Conservation (phyloP, 2,888 invertebrate species). For the Eupithecia centaureata region DNA sequence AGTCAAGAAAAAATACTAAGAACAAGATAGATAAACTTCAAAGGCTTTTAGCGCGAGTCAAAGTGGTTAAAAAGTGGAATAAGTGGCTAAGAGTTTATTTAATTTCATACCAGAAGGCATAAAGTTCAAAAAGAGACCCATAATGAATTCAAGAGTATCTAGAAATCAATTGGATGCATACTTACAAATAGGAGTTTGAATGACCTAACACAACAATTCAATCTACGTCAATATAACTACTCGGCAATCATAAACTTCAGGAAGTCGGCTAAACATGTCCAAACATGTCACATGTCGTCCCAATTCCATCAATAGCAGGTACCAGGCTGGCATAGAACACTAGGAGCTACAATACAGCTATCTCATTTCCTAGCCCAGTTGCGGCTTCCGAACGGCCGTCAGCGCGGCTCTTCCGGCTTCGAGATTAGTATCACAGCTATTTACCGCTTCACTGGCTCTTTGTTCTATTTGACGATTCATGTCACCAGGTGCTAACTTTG, state of each 20-base stretch:
- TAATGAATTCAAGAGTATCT: neutral
- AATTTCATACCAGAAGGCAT: neutral
- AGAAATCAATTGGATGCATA: too few species aligned
- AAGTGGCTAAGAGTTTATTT: neutral
- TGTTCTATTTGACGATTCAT: slow-evolving; percentile 72
- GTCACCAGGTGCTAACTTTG: slow-evolving; percentile 32
- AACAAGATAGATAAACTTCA: slow-evolving; percentile 37
- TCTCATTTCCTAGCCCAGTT: slow-evolving; percentile 84
- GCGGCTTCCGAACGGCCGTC: slow-evolving; percentile 79
- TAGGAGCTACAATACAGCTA: slow-evolving; percentile 72
- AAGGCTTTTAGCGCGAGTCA: slow-evolving; percentile 7
- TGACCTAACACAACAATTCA: slow-evolving; percentile 32
- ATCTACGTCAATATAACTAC: slow-evolving; percentile 50
- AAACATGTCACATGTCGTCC: slow-evolving; percentile 48
- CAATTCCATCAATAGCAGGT: slow-evolving; percentile 64
- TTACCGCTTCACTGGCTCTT: slow-evolving; percentile 74
- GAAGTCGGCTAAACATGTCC: slow-evolving; percentile 21
- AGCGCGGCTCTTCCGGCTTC: slow-evolving; percentile 78
- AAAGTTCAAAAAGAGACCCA: neutral
- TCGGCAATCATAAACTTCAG: slow-evolving; percentile 36
- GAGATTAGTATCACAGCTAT: slow-evolving; percentile 81
- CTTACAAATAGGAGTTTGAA: neutral
- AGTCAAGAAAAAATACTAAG: slow-evolving; percentile 20
- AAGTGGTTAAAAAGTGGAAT: slow-evolving; percentile 1
- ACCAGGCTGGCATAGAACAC: slow-evolving; percentile 58